These are phyloP conservation scores for Amazona guildingii DNA, from an alignment of 2,113 vertebrate species.

Conservation along the genomic window DNA sequence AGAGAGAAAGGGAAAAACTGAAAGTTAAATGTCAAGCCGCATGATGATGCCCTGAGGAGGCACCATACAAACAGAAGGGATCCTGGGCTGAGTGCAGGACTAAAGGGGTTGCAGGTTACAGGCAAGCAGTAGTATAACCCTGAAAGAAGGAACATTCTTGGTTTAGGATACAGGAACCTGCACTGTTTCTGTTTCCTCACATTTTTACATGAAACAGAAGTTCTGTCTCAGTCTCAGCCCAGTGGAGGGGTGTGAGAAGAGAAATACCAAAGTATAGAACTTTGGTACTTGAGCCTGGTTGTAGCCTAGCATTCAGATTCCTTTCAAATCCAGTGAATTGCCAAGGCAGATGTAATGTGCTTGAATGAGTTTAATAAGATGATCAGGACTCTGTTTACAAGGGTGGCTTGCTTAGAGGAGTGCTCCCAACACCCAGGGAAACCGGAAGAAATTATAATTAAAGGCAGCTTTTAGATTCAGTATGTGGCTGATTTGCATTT, in stretches of 20 bases:
- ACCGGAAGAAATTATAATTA: slow-evolving; percentile 44
- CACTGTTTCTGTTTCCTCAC: not conserved
- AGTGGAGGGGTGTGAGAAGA: not conserved
- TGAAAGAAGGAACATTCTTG: not conserved
- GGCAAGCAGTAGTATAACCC: not conserved
- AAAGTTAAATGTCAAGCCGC: not conserved
- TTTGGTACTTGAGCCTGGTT: not conserved
- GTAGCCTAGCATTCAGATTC: not conserved
- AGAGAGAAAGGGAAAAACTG: not conserved
- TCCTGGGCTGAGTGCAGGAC: not conserved
- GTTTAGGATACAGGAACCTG: not conserved
- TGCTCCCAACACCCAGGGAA: not conserved
- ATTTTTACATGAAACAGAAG: not conserved
- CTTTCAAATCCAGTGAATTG: not conserved
- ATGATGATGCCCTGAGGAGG: not conserved
- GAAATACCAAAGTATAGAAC: not conserved
- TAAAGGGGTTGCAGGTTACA: not conserved
- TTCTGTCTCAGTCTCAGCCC: not conserved
- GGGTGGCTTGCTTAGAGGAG: slow-evolving; percentile 18
- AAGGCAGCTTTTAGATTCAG: slow-evolving; percentile 34
- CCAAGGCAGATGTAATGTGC: not conserved
- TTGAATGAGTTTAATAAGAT: not conserved
- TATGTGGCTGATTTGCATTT: slow-evolving; percentile 30
- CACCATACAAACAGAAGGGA: not conserved
- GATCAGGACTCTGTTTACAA: not conserved